Evolutionary conservation across 2,113 vertebrate genomes (phyloP), one percentile per base, ranked within the genome.

Genomic region (Glaucomys volans): DNA sequence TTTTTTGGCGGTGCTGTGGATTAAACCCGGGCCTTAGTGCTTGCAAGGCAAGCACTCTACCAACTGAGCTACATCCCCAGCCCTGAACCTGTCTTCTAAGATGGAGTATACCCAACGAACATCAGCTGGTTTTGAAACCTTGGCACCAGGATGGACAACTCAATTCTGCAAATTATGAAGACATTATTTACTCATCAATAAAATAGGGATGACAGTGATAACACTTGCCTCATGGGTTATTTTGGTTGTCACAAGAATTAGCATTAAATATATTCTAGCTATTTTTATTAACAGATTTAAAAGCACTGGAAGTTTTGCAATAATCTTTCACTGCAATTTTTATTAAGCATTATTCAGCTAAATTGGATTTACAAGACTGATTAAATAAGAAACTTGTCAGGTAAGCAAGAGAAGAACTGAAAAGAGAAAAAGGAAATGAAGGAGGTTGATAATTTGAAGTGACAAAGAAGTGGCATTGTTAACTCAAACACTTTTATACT

Each of bases 401-500:
- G 76, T 37, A 54, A 2, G 17, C 92, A 85, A 94, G 32, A 97
- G 91, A 79, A 96, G 40, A 80, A 86, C 37, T 2, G 7, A 84
- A 26, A 32, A 97, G 77, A 89, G 9, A 81, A 10, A 52, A 90
- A 47, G 13, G 59, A 95, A 80, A 90, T n/a, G n/a, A 72, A 66
- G 87, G 90, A 94, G 42, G 66, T 2, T 8, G 69, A 88, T 42
- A 88, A 12, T 87, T 30, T 57, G 79, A 95, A 96, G 84, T 76
- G 80, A 67, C 20, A 76, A 50, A 87, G 52, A 86, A 96, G 86
- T 66, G 71, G 98, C 92, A n/a, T 32, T 2, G n/a, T 47, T 7
- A 89, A 75, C 22, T 32, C 37, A 66, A 52, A 42, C 3, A 17
- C 66, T 18, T 0, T 98, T 79, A 98, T 99, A 98, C 99, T 99